Evolutionary conservation across 2,113 vertebrate species (phyloP).

Genomic region (Erythrocebus patas): DNA sequence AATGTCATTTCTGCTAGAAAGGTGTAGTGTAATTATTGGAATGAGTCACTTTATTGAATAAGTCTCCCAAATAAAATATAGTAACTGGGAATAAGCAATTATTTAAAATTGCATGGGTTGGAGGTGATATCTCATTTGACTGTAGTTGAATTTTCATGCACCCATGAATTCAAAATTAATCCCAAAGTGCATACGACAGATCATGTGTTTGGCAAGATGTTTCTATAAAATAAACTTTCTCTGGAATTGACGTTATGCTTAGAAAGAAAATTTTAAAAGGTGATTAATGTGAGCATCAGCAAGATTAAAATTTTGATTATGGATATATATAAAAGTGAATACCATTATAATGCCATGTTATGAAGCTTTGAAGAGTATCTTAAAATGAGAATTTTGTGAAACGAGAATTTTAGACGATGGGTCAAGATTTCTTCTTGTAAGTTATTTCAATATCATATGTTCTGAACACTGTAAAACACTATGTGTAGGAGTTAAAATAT

Average conservation of each 20-base stretch:
- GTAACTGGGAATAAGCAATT: conserved; percentile 64
- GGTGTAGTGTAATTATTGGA: conserved; percentile 47
- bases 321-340: neutral
- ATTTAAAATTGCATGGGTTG: conserved; percentile 61
- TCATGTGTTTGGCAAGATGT: neutral
- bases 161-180: conserved; percentile 58
- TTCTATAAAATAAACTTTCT: conserved; percentile 35
- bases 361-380: conserved; percentile 2
- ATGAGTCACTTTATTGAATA: conserved; percentile 51
- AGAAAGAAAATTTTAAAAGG: conserved; percentile 25
- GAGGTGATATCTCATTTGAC: conserved; percentile 48
- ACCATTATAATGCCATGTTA: neutral
- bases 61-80: conserved; percentile 48
- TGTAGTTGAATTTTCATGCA: conserved; percentile 54
- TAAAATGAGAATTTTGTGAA: neutral
- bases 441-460: neutral
- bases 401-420: neutral
- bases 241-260: neutral
- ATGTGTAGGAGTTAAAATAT: neutral
- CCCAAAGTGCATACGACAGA: neutral
- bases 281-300: neutral
- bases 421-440: conserved; percentile 21
- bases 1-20: conserved; percentile 36
- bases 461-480: neutral
- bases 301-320: neutral